Evolutionary conservation across 2,888 invertebrate genomes (phyloP), one percentile per base, ranked within the genome.

Genomic region (Stictocephala bisonia): DNA sequence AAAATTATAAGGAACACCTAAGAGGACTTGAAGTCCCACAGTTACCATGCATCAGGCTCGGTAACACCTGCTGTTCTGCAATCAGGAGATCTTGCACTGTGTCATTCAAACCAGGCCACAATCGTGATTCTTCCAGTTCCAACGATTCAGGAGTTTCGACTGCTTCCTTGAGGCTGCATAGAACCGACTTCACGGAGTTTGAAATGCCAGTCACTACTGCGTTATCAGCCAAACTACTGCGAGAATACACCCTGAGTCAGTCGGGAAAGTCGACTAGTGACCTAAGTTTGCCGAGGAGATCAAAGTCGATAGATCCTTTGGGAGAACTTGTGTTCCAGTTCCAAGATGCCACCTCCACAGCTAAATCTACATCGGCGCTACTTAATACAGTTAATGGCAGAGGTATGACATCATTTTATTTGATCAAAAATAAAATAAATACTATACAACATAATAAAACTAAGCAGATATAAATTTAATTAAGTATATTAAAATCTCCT

Each of bases 51-150:
- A 40, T 35, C 13, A 2, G 22, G 2, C 29, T 29, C 15, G n/a
- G 15, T 24, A 22, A 15, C 22, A 35, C 1, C 13, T 70, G 87
- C 85, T 86, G 70, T 87, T 90, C 48, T 90, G 91, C 80, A 22
- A 91, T 92, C 22, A 87, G 92, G 73, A 85, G 93, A 67, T 92
- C 92, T 0, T 91, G 91, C 0, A 91, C 89, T 77, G 92, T 93
- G 27, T 93, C 93, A 3, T 93, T 93, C 80, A 93, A 93, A 81
- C 60, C 88, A 90, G 22, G 89, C 88, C 20, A 93, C 20, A 93
- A 93, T 80, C 86, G 93, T 72, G 93, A 93, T 81, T 93, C 93
- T 0, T 93, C 93, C 1, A 92, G 92, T 80, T 93, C 93, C 18
- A 93, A 93, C 81, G 93, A 93, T 29, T 56, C 56, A 2, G 56